A percentile compares a stretch with the other conserved stretches of the same genome.
These are phyloP conservation scores for Trididemnum clinides DNA, from an alignment of 23 tunicate genomes.

Conservation along the genomic window DNA sequence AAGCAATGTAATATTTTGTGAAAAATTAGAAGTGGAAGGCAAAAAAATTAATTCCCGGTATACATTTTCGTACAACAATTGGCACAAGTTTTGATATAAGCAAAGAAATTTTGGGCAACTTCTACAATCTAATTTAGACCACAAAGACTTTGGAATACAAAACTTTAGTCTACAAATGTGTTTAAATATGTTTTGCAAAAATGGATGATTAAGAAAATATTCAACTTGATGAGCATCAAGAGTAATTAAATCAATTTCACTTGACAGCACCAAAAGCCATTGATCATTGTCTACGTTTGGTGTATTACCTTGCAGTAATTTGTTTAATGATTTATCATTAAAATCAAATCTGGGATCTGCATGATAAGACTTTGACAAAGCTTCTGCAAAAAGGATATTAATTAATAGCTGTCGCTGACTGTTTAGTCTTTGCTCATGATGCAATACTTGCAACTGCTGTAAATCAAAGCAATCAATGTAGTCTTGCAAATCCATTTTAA, in stretches of 20 bases:
- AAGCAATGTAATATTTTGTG: background rate
- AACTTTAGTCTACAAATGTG: background rate
- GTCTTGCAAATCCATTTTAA: too few relatives aligned
- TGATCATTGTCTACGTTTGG: background rate
- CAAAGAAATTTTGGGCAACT: background rate
- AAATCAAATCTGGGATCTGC: background rate
- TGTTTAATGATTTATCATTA: background rate
- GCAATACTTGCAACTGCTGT: background rate
- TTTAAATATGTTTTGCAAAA: background rate
- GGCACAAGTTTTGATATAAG: background rate
- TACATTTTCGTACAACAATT: background rate
- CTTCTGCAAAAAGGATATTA: constrained; percentile 3
- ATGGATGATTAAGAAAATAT: background rate
- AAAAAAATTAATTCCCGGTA: background rate
- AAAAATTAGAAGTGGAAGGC: background rate
- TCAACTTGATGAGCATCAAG: background rate
- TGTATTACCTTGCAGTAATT: background rate
- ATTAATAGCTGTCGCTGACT: background rate
- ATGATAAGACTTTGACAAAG: background rate
- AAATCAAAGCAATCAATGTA: constrained; percentile 3
- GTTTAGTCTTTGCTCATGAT: background rate
- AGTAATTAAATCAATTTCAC: background rate
- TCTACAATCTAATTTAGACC: background rate
- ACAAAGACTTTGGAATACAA: background rate
- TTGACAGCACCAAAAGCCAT: background rate